Conservation (phyloP, 2,797 vertebrate genomes). For the Caiman crocodilus region DNA sequence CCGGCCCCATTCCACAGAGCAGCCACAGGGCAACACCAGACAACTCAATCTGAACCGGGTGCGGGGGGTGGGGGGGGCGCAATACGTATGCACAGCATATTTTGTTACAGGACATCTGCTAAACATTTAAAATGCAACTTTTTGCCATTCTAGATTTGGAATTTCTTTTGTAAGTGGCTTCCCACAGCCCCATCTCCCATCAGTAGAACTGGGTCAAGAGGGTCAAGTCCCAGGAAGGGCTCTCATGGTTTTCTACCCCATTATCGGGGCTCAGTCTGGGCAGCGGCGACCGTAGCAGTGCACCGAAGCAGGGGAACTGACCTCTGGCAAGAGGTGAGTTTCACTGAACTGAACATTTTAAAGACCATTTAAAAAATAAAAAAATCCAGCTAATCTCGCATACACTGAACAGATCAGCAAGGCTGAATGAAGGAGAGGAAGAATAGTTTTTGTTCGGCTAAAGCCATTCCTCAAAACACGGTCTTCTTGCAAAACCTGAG, state of each 20-base stretch:
- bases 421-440: not conserved
- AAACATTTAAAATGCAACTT: conserved; percentile 37
- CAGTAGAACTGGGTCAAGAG: conserved; percentile 8
- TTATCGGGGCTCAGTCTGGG: not conserved
- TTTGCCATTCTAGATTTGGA: conserved; percentile 7
- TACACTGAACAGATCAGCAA: not conserved
- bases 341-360: not conserved
- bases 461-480: not conserved
- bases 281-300: not conserved
- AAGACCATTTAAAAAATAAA: not conserved
- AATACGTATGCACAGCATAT: not conserved
- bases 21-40: conserved; percentile 4
- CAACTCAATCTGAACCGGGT: not conserved
- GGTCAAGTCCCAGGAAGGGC: not conserved
- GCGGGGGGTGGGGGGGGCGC: not conserved
- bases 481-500: not conserved
- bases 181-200: not conserved
- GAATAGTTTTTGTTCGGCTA: not conserved
- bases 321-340: not conserved
- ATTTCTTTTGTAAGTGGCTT: conserved; percentile 22
- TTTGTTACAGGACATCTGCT: conserved; percentile 38
- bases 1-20: not conserved
- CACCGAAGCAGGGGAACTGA: not conserved
- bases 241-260: not conserved
- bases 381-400: not conserved